Base-by-base conservation (phyloP, 2,797 vertebrate genomes). In the Pseudomugil gertrudae region DNA sequence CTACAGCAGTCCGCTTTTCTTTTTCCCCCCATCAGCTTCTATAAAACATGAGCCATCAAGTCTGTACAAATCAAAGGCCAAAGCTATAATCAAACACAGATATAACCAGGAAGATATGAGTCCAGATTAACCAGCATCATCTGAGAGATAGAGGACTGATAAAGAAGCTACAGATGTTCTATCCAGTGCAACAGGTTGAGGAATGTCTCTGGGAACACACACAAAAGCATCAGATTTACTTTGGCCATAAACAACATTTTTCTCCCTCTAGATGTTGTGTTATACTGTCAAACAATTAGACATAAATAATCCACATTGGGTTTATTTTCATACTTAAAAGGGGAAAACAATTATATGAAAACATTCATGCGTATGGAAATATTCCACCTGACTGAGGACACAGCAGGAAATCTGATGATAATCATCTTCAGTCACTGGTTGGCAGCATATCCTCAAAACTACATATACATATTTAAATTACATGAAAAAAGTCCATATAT, bases 181-280 rank as follows among this genome's bases (percentile, higher is more conserved):
- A 27, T 40, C 29, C 21, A 48, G 10, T 51, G 51, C 19, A 61
- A 33, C 76, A 83, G 64, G 69, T 67, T 59, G 29, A 35, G 77
- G 76, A 83, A 83, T 80, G 54, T 71, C 57, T 58, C 59, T 38
- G 26, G 58, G 71, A 75, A 63, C 47, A 79, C 76, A 81, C 77
- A 73, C 62, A 62, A 65, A 67, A 58, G 33, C 69, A 77, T 52
- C 53, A 55, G 14, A 79, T 85, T 85, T 89, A 81, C 80, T 77
- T 72, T 51, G 67, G 51, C 57, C 2, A 79, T 79, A 88, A 89
- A 90, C 82, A 87, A 70, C 36, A 69, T 80, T 79, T 69, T 79
- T 69, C 71, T 73, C 50, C 74, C 63, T 69, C 40, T 45, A 68
- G 43, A 74, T 47, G 38, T 45, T 30, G 23, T 32, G 40, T 63